These are phyloP conservation scores for Zenarchopterus dispar DNA, from an alignment of 2,797 vertebrate genomes.

Conservation along the genomic window DNA sequence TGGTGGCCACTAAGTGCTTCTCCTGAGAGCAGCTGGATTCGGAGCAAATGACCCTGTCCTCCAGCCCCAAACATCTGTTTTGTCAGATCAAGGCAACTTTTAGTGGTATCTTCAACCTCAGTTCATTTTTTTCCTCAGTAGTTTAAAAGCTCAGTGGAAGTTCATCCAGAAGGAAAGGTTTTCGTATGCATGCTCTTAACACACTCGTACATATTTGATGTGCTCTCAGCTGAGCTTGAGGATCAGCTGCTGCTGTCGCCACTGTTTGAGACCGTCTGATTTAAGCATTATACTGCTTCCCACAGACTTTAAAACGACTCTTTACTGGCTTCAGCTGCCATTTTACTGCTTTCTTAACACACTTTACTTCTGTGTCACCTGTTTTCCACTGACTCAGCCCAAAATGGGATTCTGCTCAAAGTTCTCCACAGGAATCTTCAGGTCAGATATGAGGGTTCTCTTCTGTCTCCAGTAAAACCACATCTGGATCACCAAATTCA, in stretches of 20 bases:
- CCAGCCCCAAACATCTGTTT: conserved; percentile 41
- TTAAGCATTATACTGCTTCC: conserved; percentile 14
- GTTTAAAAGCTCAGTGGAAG: neutral
- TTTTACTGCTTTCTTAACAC: conserved; percentile 19
- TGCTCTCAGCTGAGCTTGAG: conserved; percentile 13
- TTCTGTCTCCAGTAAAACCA: neutral
- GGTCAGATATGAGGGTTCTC: neutral
- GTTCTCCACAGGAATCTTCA: conserved; percentile 3
- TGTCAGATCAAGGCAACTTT: conserved; percentile 8
- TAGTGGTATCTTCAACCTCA: neutral
- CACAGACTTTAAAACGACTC: conserved; percentile 8
- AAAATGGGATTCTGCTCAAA: conserved; percentile 30
- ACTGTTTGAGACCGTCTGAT: conserved; percentile 34
- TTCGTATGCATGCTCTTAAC: conserved; percentile 13
- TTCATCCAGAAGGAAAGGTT: conserved; percentile 21
- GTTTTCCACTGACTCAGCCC: conserved; percentile 9
- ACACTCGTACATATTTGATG: conserved; percentile 27
- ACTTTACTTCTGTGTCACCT: conserved; percentile 6
- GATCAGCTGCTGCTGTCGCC: conserved; percentile 13
- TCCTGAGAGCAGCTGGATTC: conserved; percentile 16
- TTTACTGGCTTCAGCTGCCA: conserved; percentile 38
- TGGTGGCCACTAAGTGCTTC: conserved; percentile 13
- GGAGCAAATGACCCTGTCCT: conserved; percentile 23
- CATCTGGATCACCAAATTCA: neutral
- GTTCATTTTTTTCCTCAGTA: neutral